phyloP scores from a whole-genome alignment of 92 coral and sea anemone species.

The Palythoa grandiflora region DNA sequence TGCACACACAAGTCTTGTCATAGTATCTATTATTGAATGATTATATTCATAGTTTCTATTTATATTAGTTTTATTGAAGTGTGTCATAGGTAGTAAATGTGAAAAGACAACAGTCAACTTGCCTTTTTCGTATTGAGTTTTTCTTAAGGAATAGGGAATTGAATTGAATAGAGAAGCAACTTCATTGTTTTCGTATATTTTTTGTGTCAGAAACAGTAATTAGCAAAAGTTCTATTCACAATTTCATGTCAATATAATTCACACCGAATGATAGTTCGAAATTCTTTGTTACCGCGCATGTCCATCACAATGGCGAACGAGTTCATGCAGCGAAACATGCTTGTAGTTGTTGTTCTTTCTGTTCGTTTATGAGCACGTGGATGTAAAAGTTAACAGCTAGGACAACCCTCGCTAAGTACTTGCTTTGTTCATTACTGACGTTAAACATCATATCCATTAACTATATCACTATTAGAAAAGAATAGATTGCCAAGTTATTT shows the following conservation, averaged over 20 bases:
- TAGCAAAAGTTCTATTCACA: neutral
- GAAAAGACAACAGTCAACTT: too few relatives aligned
- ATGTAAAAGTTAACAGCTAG: neutral
- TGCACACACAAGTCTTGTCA: too few relatives aligned
- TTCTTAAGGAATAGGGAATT: too few relatives aligned
- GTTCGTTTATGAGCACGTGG: constrained; percentile 20
- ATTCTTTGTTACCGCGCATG: neutral
- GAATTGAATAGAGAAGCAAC: too few relatives aligned
- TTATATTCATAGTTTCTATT: too few relatives aligned
- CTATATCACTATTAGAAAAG: constrained; percentile 15
- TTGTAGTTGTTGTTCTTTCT: neutral
- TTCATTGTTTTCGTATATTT: neutral
- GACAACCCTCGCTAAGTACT: constrained; percentile 14
- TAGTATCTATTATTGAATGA: too few relatives aligned
- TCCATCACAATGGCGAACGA: neutral
- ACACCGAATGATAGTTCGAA: neutral
- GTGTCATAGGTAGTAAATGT: too few relatives aligned
- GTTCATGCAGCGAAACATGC: neutral
- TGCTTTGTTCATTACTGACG: constrained; percentile 5
- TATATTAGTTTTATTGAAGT: too few relatives aligned
- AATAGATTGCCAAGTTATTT: constrained; percentile 13
- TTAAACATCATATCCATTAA: constrained; percentile 23
- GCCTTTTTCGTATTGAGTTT: too few relatives aligned
- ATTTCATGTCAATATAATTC: neutral
- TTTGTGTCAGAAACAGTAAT: neutral